Evolutionary conservation across 2,888 invertebrate genomes (phyloP).

Genomic region (Dryobota labecula): DNA sequence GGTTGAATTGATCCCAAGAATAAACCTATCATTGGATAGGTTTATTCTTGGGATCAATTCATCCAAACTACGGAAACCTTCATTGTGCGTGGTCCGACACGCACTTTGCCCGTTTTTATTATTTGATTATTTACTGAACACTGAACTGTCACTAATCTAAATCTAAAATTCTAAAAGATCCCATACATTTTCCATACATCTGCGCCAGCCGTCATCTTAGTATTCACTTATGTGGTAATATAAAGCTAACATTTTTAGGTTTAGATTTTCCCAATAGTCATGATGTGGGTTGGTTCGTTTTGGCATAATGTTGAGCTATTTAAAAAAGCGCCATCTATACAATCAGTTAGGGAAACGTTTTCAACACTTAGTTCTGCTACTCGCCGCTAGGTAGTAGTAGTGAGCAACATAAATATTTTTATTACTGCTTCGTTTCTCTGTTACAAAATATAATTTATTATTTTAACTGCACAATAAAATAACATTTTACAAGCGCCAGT

Average conservation of each 20-base stretch:
- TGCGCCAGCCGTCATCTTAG: neutral
- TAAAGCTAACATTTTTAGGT: neutral
- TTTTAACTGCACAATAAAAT: neutral
- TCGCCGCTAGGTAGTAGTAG: constrained; percentile 49
- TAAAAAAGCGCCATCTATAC: constrained; percentile 41
- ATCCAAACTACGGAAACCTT: too few relatives aligned
- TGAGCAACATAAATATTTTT: neutral
- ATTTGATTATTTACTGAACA: too few relatives aligned
- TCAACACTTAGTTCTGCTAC: constrained; percentile 50
- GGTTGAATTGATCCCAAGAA: too few relatives aligned
- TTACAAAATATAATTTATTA: neutral
- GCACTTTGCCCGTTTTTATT: too few relatives aligned
- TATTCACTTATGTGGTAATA: neutral
- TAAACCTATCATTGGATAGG: too few relatives aligned
- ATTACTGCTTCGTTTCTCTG: too few relatives aligned
- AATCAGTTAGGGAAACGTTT: fast-evolving
- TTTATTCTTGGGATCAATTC: too few relatives aligned
- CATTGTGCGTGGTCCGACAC: too few relatives aligned
- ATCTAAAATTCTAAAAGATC: neutral
- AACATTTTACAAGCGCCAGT: neutral
- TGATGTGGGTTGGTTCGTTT: neutral
- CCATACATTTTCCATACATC: neutral
- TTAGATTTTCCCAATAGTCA: neutral
- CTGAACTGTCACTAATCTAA: neutral
- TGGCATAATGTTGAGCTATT: neutral